phyloP scores from a whole-genome alignment of 1,140 invertebrate genomes.

The Megathymus violae region DNA sequence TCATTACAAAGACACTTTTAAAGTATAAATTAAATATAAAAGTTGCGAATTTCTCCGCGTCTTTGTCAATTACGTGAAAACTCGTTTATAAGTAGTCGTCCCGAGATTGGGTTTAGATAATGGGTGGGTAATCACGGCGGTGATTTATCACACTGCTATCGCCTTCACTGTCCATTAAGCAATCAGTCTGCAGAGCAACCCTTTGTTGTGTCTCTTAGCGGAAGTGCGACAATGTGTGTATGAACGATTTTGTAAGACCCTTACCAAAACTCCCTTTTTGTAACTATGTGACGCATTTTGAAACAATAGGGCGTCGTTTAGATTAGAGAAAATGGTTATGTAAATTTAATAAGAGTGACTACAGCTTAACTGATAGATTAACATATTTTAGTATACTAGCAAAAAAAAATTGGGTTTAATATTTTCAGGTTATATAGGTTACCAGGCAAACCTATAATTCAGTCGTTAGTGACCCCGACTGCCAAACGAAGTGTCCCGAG shows the following conservation, averaged over 20 bases:
- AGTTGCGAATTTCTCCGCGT: slow-evolving; percentile 29
- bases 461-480: no score
- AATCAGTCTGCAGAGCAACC: slow-evolving; percentile 67
- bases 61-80: slow-evolving; percentile 57
- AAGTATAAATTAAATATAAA: slow-evolving; percentile 8
- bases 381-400: no score
- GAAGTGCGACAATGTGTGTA: slow-evolving; percentile 34
- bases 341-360: neutral
- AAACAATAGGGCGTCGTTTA: slow-evolving; percentile 10
- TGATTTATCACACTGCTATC: slow-evolving; percentile 79
- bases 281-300: neutral
- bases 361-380: no score
- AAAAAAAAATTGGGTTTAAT: no score
- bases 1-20: neutral
- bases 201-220: slow-evolving; percentile 68
- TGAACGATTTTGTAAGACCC: slow-evolving; percentile 29
- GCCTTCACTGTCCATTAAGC: slow-evolving; percentile 81
- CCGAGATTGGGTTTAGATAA: slow-evolving; percentile 80
- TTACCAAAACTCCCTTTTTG: slow-evolving; percentile 15
- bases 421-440: no score
- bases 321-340: neutral
- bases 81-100: slow-evolving; percentile 59
- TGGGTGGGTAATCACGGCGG: slow-evolving; percentile 75
- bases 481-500: no score
- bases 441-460: no score